Evolutionary conservation across 2,888 invertebrate species (phyloP), one percentile per base, ranked within the genome.

Genomic region (Doris montereyensis): DNA sequence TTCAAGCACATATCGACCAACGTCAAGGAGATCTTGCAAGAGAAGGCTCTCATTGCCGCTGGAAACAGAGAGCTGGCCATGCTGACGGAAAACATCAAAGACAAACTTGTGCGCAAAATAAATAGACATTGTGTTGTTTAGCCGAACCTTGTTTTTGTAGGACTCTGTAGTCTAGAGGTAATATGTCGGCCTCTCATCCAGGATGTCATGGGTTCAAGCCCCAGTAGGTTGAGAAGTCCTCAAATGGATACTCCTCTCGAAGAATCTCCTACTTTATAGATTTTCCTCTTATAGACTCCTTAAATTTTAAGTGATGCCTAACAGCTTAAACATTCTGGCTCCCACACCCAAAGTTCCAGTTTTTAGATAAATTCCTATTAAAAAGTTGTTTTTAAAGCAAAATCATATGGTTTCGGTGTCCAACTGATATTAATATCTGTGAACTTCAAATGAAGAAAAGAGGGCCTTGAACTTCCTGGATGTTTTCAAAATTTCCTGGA

Each of bases 31-130:
- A 89, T 94, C 72, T 91, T 91, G n/a, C 91, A 93, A 77, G 94
- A 94, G 87, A 94, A 94, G 87, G 92, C 93, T 57, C 88, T 94
- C 75, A 94, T 94, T 81, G 91, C 93, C 35, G 90, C 93, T 30
- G 94, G 94, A 1, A 94, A 94, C 85, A 88, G 91, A 79, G 92
- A 93, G 82, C 89, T 94, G 28, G 91, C 93, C 10, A 84, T 91
- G 24, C 92, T 94, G 92, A 93, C 94, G 0, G 92, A 92, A 82
- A 92, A 92, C 78, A 92, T 94, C 60, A 93, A 92, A 85, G 85
- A 87, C 5, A 93, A 93, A 90, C 88, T 94, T 81, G 93, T 93
- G n/a, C n/a, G n/a, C n/a, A n/a, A n/a, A n/a, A n/a, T n/a, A n/a
- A n/a, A n/a, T 93, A 88, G 35, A 34, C 4, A 17, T 8, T 21